phyloP scores from a whole-genome alignment of 2,888 invertebrate species.

The Plagiodera versicolora region DNA sequence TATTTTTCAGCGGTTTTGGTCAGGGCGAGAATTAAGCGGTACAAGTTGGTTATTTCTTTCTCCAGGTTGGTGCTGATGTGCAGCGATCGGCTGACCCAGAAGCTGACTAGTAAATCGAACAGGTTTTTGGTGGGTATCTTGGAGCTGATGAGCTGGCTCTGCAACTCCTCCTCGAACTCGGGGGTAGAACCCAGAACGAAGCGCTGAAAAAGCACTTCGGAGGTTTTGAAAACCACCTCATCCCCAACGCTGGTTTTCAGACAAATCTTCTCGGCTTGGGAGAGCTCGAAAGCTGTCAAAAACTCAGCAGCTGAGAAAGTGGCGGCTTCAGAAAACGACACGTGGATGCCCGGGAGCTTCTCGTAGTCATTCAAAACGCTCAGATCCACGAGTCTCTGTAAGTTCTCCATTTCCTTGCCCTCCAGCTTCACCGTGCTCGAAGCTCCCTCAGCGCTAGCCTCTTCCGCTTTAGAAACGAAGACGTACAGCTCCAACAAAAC shows the following conservation, averaged over 20 bases:
- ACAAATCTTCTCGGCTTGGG: constrained; percentile 46
- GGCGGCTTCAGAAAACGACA: constrained; percentile 58
- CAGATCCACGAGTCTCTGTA: constrained; percentile 66
- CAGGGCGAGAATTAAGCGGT: constrained; percentile 65
- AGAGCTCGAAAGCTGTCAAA: constrained; percentile 58
- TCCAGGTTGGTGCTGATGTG: constrained; percentile 53
- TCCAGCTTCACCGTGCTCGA: constrained; percentile 49
- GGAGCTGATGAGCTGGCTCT: constrained; percentile 45
- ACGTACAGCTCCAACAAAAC: constrained; percentile 45
- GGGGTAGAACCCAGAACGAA: constrained; percentile 41
- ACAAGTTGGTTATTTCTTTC: constrained; percentile 69
- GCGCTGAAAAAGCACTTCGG: constrained; percentile 48
- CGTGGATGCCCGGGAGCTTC: constrained; percentile 54
- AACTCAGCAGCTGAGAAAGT: constrained; percentile 60
- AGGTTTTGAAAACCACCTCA: constrained; percentile 51
- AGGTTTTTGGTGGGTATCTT: constrained; percentile 66
- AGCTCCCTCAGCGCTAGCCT: constrained; percentile 38
- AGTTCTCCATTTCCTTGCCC: constrained; percentile 63
- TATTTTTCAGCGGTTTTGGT: constrained; percentile 62
- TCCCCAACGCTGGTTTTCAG: constrained; percentile 53
- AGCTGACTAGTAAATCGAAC: constrained; percentile 69
- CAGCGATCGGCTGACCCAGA: constrained; percentile 69
- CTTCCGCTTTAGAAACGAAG: constrained; percentile 37
- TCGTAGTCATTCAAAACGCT: constrained; percentile 51
- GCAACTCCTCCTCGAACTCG: constrained; percentile 38